These are phyloP conservation scores for Fopius arisanus DNA, from an alignment of 1,140 invertebrate species.

Conservation along the genomic window DNA sequence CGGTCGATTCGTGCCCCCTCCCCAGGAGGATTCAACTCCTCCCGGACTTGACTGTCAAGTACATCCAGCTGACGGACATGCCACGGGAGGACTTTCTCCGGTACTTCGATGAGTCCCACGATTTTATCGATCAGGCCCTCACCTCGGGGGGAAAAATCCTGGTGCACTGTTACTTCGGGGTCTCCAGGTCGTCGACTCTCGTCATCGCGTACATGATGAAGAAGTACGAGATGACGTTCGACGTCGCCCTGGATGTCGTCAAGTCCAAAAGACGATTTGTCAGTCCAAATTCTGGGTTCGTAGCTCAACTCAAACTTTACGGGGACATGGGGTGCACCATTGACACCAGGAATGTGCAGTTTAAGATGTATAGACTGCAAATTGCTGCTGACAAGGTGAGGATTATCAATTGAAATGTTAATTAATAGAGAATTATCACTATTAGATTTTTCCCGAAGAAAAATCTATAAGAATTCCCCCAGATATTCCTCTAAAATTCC, in stretches of 20 bases:
- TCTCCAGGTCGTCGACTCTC: slow-evolving; percentile 84
- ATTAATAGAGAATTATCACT: no score
- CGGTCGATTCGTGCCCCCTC: slow-evolving; percentile 82
- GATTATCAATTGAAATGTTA: slow-evolving; percentile 73
- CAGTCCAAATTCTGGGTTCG: slow-evolving; percentile 78
- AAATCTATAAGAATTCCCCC: no score
- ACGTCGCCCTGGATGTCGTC: slow-evolving; percentile 75
- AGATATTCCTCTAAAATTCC: no score
- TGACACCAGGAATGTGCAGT: slow-evolving; percentile 76
- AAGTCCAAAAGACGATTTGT: slow-evolving; percentile 73
- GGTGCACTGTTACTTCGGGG: slow-evolving; percentile 86
- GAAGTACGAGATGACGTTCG: slow-evolving; percentile 75
- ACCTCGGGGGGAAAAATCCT: slow-evolving; percentile 70
- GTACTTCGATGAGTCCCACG: slow-evolving; percentile 76
- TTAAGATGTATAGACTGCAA: slow-evolving; percentile 78
- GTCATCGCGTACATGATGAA: slow-evolving; percentile 88
- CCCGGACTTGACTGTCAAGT: slow-evolving; percentile 74
- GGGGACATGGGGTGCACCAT: slow-evolving; percentile 78
- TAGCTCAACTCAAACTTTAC: slow-evolving; percentile 79
- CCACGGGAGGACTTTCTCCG: slow-evolving; percentile 83
- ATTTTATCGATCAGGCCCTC: slow-evolving; percentile 74
- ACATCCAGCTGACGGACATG: slow-evolving; percentile 82
- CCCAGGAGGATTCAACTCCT: slow-evolving; percentile 75
- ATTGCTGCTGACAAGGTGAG: slow-evolving; percentile 79
- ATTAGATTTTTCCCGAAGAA: no score